Conservation (phyloP, 1,140 invertebrate species). For the Drosophila nigrodunni region DNA sequence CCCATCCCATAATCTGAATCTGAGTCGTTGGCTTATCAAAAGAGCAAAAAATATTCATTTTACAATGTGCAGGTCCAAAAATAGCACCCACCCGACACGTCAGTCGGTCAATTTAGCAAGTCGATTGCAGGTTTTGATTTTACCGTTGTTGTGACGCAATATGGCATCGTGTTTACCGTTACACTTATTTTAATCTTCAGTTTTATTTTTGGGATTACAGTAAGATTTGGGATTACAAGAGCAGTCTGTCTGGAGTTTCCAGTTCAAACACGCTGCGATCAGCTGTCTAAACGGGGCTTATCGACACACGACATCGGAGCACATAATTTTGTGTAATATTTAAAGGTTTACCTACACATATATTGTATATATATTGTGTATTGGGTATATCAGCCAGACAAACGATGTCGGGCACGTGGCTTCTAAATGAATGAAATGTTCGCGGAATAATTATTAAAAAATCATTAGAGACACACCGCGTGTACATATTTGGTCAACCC, state of each 20-base stretch:
- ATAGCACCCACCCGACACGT: constrained; percentile 34
- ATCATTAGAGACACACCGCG: constrained; percentile 58
- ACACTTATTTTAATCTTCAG: constrained; percentile 3
- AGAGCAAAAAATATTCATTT: neutral
- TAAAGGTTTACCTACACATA: neutral
- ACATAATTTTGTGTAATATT: constrained; percentile 63
- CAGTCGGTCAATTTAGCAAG: constrained; percentile 27
- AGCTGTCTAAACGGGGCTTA: constrained; percentile 42
- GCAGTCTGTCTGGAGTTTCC: constrained; percentile 34
- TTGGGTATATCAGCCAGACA: constrained; percentile 41
- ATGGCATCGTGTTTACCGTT: constrained; percentile 1
- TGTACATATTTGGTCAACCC: constrained; percentile 54
- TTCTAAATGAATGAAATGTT: constrained; percentile 66
- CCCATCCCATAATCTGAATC: constrained; percentile 23
- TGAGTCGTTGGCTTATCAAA: constrained; percentile 33
- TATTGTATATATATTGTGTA: constrained; percentile 20
- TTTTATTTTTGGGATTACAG: constrained; percentile 16
- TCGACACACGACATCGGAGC: constrained; percentile 57
- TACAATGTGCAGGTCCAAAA: constrained; percentile 36
- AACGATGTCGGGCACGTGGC: constrained; percentile 60
- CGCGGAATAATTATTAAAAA: constrained; percentile 61
- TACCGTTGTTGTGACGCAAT: constrained; percentile 22
- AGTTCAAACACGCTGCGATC: constrained; percentile 27
- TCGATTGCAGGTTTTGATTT: constrained; percentile 20
- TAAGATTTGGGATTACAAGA: constrained; percentile 20